Evolutionary conservation across 2,797 vertebrate genomes (phyloP).

Genomic region (Rhynchonycteris naso): DNA sequence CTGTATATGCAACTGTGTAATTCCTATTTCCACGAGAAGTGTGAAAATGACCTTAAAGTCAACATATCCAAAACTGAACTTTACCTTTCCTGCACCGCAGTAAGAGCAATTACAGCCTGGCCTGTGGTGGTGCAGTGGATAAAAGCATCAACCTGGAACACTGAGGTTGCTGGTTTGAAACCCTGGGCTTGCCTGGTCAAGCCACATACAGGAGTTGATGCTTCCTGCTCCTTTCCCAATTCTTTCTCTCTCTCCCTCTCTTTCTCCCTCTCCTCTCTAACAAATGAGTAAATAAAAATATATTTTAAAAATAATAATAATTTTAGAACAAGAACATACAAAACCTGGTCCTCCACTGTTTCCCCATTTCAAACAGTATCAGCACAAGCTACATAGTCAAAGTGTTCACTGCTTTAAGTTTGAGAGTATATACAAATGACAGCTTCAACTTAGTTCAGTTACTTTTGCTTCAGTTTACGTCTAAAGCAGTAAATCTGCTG

Average conservation of each 20-base stretch:
- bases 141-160: no score
- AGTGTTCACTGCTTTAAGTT: not conserved
- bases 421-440: not conserved
- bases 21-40: constrained; percentile 1
- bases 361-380: not conserved
- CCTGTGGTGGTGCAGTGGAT: no score
- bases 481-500: not conserved
- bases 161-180: no score
- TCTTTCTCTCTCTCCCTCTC: no score
- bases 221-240: no score
- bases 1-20: not conserved
- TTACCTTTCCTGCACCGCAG: not conserved
- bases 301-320: no score
- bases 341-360: not conserved
- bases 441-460: not conserved
- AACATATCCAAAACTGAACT: not conserved
- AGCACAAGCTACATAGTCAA: not conserved
- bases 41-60: not conserved
- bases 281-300: no score
- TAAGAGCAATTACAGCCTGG: not conserved
- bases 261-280: no score
- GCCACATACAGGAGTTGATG: no score
- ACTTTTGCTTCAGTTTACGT: not conserved
- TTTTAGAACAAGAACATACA: not conserved
- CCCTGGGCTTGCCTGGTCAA: no score